These are phyloP conservation scores for Zaprionus ornatus DNA, from an alignment of 1,140 invertebrate species.

Conservation along the genomic window DNA sequence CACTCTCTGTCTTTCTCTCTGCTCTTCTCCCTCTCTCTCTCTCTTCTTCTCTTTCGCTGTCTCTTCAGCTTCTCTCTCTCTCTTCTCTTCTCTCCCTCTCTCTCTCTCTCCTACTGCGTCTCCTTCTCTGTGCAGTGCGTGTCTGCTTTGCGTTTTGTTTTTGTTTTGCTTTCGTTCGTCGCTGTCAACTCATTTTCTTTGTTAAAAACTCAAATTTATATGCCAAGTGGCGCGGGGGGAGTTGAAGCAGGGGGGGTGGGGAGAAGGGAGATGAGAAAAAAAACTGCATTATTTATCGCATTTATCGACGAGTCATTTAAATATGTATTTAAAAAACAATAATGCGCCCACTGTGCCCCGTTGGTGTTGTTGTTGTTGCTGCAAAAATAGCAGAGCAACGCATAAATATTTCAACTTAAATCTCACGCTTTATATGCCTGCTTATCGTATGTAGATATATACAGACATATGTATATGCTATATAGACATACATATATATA, in stretches of 20 bases:
- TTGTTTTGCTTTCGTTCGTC: slow-evolving; percentile 36
- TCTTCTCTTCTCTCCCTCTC: too few species aligned
- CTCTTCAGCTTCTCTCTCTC: too few species aligned
- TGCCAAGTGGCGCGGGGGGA: slow-evolving; percentile 27
- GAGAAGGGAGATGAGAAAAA: too few species aligned
- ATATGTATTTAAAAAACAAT: slow-evolving; percentile 68
- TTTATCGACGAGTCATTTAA: slow-evolving; percentile 72
- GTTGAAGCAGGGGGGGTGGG: neutral
- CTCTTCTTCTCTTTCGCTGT: too few species aligned
- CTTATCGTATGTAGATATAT: slow-evolving; percentile 6
- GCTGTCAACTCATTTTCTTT: slow-evolving; percentile 38
- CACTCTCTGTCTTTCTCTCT: too few species aligned
- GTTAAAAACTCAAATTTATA: slow-evolving; percentile 71
- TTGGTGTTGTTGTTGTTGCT: slow-evolving; percentile 10
- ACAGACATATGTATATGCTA: neutral
- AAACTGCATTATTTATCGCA: slow-evolving; percentile 73
- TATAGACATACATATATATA: neutral
- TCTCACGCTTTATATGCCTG: slow-evolving; percentile 62
- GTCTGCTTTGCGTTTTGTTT: slow-evolving; percentile 12
- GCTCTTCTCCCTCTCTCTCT: too few species aligned
- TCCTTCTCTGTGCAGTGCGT: too few species aligned
- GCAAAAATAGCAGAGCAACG: slow-evolving; percentile 62
- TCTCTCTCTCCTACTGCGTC: too few species aligned
- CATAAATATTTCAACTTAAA: slow-evolving; percentile 77
- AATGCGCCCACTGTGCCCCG: slow-evolving; percentile 14